These are phyloP conservation scores for Yponomeuta evonymella DNA, from an alignment of 2,888 invertebrate species.

Conservation along the genomic window DNA sequence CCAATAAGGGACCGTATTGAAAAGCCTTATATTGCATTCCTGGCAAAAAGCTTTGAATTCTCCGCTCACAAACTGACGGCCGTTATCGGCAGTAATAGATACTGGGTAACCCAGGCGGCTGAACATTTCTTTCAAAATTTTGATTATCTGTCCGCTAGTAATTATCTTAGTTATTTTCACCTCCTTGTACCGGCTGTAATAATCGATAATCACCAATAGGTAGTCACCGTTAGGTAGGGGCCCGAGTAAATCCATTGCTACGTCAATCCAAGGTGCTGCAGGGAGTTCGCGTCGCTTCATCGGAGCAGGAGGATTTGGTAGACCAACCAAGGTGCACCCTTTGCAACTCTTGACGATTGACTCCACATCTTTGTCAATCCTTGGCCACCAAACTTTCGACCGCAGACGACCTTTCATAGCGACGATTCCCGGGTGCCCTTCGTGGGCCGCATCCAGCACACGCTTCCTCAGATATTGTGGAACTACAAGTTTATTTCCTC, in stretches of 20 bases:
- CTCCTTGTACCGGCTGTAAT: slow-evolving; percentile 32
- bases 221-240: slow-evolving; percentile 28
- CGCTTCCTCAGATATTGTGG: slow-evolving; percentile 16
- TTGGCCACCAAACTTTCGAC: slow-evolving; percentile 27
- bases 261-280: slow-evolving; percentile 25
- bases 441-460: slow-evolving; percentile 28
- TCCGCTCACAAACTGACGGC: slow-evolving; percentile 18
- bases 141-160: slow-evolving; percentile 23
- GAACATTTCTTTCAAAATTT: slow-evolving; percentile 20
- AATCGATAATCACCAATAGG: slow-evolving; percentile 31
- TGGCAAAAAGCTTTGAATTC: slow-evolving; percentile 17
- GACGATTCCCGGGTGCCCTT: slow-evolving; percentile 33
- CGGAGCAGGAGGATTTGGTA: slow-evolving; percentile 21
- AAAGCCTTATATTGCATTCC: slow-evolving; percentile 17
- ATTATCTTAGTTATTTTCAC: slow-evolving; percentile 22
- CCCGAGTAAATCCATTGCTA: slow-evolving; percentile 32
- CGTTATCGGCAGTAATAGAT: slow-evolving; percentile 18
- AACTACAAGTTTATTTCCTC: slow-evolving; percentile 13
- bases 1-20: slow-evolving; percentile 18
- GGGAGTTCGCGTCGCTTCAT: slow-evolving; percentile 28
- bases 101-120: slow-evolving; percentile 17
- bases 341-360: slow-evolving; percentile 23
- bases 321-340: slow-evolving; percentile 22
- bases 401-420: slow-evolving; percentile 22
- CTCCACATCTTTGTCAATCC: slow-evolving; percentile 25